Base-by-base conservation (phyloP, 2,797 vertebrate genomes). In the Momotus momota region DNA sequence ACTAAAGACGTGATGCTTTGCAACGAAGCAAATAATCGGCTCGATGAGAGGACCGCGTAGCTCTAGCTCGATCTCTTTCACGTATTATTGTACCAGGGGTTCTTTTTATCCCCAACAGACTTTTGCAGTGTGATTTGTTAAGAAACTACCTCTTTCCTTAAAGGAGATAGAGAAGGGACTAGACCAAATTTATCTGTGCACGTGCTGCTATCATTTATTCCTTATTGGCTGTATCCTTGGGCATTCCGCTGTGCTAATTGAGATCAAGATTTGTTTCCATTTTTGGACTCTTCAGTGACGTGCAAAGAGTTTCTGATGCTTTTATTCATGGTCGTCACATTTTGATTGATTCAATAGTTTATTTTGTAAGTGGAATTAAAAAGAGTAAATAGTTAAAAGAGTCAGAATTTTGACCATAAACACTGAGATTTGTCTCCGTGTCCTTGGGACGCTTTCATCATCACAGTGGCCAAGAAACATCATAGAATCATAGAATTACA, bases 11-110 rank as follows among this genome's bases (percentile, higher is more conserved):
- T 51, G 90, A 79, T 82, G 88, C 94, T 94, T 84, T 75, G 82
- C 82, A 79, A 73, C 57, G 87, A 96, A 96, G 90, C 90, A 95
- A 85, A 90, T 93, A 82, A 94, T 96, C 85, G 90, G 52, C 69
- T 90, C 95, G 85, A 82, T 94, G 91, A 79, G 74, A 79, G 73
- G 71, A 75, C 92, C 9, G 2, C 86, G 92, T 91, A 73, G 69
- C 70, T 91, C 79, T 83, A 5, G 82, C 87, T 94, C 72, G 91
- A 48, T 75, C 89, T 84, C 55, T 88, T 95, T 82, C 74, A 33
- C 29, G 14, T 43, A 31, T 46, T 77, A 35, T 88, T 90, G 65
- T 71, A 62, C 58, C 65, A 58, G 43, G 9, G 10, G 31, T 94
- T 74, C 64, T 72, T 86, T 83, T 85, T 78, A 71, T 86, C 77